Conservation (phyloP, 2,888 invertebrate genomes). For the Tenthredo distinguenda region DNA sequence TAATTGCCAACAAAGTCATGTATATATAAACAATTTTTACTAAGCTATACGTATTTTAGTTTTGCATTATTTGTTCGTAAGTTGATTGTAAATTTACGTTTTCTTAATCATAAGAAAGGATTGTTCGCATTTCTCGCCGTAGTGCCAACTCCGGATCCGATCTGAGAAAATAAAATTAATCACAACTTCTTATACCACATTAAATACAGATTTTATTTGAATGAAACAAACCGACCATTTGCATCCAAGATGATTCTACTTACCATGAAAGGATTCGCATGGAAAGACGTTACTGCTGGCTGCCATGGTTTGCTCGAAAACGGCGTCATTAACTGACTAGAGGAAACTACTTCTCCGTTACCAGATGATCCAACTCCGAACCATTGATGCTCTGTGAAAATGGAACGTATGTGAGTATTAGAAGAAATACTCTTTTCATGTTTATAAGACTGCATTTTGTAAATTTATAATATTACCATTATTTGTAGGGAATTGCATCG, state of each 20-base stretch:
- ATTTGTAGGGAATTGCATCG: slow-evolving; percentile 70
- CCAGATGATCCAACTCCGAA: slow-evolving; percentile 70
- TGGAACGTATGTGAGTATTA: not conserved
- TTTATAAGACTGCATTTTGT: not conserved
- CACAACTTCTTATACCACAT: not conserved
- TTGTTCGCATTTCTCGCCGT: slow-evolving; percentile 80
- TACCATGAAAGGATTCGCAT: slow-evolving; percentile 78
- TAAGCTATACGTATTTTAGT: slow-evolving; percentile 72
- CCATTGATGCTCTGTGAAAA: slow-evolving; percentile 71
- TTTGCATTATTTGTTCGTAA: slow-evolving; percentile 72
- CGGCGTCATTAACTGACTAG: slow-evolving; percentile 75
- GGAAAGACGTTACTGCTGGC: slow-evolving; percentile 74
- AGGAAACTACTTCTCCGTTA: slow-evolving; percentile 74
- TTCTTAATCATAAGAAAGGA: slow-evolving; percentile 81
- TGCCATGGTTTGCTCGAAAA: slow-evolving; percentile 76
- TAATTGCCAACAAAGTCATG: slow-evolving; percentile 74
- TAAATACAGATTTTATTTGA: not conserved
- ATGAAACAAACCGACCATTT: not conserved
- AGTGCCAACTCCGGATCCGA: slow-evolving; percentile 73
- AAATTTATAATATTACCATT: slow-evolving; percentile 68
- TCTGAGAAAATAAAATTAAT: slow-evolving; percentile 63
- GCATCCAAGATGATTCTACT: slow-evolving; percentile 56
- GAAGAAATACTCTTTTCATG: not conserved
- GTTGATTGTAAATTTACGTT: slow-evolving; percentile 64
- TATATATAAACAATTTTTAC: slow-evolving; percentile 69